Base-by-base conservation (phyloP, 2,888 invertebrate genomes). In the Acleris laterana region DNA sequence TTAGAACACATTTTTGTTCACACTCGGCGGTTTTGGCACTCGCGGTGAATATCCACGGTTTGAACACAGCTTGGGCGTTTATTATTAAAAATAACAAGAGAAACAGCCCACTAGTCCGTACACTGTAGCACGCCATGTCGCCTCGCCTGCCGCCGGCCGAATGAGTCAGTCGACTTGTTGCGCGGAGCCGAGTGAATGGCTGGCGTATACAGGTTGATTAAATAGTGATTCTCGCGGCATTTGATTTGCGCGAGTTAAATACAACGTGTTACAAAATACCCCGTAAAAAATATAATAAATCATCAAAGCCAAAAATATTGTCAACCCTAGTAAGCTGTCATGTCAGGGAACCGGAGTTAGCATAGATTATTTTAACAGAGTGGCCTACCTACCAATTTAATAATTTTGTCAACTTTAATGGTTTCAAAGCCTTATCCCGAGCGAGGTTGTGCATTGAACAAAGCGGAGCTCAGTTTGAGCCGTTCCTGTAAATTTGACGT, bases 31-130 rank as follows among this genome's bases (percentile, higher is more conserved):
- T 77, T 66, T 82, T 77, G 68, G 89, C 76, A 72, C 79, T 78
- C 70, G 88, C 82, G 65, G 87, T 77, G 68, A 90, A 88, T 89
- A 91, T 90, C 92, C 91, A 87, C 87, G 90, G 90, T 67, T 88
- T 84, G 53, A 84, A 77, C 72, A 79, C 79, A 70, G 87, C 85
- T 76, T 78, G 75, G 62, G 84, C 78, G 78, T 82, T 82, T 78
- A 78, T 78, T 84, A 88, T 82, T 83, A 88, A 85, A 80, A 91
- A 90, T 84, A 91, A 85, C 71, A 91, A 82, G 69, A 92, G 75
- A 77, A 91, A 89, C 79, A 90, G 77, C 72, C 85, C 82, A 81
- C 84, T 92, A 91, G 91, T 91, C 92, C 91, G 89, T 86, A 81
- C 68, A 66, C 72, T 65, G 81, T 80, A 83, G 68, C 69, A 66